Evolutionary conservation across 2,888 invertebrate genomes (phyloP).

Genomic region (Hipparchia sbordonii): DNA sequence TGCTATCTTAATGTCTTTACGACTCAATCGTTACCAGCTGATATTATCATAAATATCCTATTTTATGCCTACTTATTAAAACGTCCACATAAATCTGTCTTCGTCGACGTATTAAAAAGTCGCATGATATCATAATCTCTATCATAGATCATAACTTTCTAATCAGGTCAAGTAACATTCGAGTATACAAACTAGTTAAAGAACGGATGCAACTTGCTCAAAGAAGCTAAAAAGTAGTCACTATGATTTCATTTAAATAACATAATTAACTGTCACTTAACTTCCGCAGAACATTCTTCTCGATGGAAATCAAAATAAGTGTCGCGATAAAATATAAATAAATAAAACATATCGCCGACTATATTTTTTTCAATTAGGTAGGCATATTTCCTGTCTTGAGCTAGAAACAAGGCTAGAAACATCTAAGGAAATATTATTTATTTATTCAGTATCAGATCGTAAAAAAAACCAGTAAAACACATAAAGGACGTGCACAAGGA

Average conservation of each 20-base stretch:
- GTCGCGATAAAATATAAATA: background rate
- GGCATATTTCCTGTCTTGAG: background rate
- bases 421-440: background rate
- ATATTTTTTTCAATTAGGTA: no score
- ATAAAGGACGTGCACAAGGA: no score
- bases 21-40: conserved; percentile 17
- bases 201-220: conserved; percentile 59
- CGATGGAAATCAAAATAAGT: conserved; percentile 1
- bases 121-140: conserved; percentile 66
- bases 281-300: conserved; percentile 30
- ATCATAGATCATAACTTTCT: conserved; percentile 72
- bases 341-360: background rate
- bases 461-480: no score
- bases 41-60: conserved; percentile 24
- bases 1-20: conserved; percentile 7
- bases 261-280: conserved; percentile 30
- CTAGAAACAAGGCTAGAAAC: background rate
- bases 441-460: no score
- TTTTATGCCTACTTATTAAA: conserved; percentile 29
- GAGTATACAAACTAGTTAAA: conserved; percentile 68
- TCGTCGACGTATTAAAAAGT: conserved; percentile 37
- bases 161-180: conserved; percentile 75
- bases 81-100: conserved; percentile 35
- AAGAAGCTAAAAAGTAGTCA: conserved; percentile 38
- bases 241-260: conserved; percentile 38